Evolutionary conservation across 2,797 vertebrate genomes (phyloP).

Genomic region (Toxotes lorentzi): DNA sequence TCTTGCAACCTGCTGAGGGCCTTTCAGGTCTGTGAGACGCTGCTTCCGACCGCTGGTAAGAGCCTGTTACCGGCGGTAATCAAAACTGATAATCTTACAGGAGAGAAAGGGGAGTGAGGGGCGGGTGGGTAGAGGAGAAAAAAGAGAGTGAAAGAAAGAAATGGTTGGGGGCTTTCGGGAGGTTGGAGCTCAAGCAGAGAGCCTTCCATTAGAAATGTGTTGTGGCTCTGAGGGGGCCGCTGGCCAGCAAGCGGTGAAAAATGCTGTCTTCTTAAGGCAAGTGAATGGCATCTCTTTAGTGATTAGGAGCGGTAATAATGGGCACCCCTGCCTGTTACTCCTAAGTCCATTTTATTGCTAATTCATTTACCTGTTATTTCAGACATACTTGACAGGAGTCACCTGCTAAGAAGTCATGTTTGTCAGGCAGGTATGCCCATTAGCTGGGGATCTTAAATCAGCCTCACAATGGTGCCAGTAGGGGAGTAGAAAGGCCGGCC

Average conservation of each 20-base stretch:
- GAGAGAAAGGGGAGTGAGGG: conserved; percentile 72
- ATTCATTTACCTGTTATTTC: conserved; percentile 99
- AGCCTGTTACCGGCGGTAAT: conserved; percentile 99
- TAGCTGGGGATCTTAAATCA: conserved; percentile 94
- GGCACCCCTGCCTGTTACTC: conserved; percentile 94
- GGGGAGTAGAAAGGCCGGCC: conserved; percentile 78
- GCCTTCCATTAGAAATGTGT: conserved; percentile 99
- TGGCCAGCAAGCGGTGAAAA: conserved; percentile 95
- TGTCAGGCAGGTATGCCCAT: conserved; percentile 95
- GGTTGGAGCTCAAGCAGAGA: conserved; percentile 95
- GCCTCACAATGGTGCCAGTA: conserved; percentile 86
- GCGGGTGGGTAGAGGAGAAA: conserved; percentile 70
- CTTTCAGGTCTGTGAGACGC: conserved; percentile 93
- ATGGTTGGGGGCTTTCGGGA: conserved; percentile 91
- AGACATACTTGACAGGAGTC: conserved; percentile 95
- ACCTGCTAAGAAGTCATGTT: conserved; percentile 98
- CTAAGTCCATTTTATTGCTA: conserved; percentile 99
- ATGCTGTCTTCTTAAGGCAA: conserved; percentile 97
- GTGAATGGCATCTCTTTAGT: conserved; percentile 99
- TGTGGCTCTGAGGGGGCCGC: conserved; percentile 97
- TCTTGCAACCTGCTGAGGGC: conserved; percentile 95
- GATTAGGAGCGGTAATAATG: conserved; percentile 98
- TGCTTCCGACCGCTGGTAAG: conserved; percentile 95
- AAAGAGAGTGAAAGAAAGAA: conserved; percentile 80
- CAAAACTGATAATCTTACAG: conserved; percentile 98